Percentiles rank a stretch among this genome's conserved stretches.
phyloP scores from a whole-genome alignment of 2,888 invertebrate species.

The Heliconius charithonia region DNA sequence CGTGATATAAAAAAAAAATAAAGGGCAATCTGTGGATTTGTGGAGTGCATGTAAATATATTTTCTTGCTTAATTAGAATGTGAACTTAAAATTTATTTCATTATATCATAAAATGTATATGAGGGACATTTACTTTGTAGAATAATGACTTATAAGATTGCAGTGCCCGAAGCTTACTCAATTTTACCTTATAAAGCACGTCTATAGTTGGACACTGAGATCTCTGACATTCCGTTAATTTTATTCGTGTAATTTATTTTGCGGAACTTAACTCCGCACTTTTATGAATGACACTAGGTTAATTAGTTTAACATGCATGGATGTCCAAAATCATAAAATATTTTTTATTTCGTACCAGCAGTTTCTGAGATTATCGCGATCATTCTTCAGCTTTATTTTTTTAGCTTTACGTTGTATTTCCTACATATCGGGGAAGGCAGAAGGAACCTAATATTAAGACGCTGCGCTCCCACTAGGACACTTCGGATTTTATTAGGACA shows the following conservation, averaged over 20 bases:
- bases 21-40: no score
- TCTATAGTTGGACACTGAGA: background rate
- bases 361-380: no score
- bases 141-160: background rate
- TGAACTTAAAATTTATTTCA: background rate
- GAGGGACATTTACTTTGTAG: background rate
- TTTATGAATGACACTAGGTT: background rate
- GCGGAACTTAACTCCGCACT: background rate
- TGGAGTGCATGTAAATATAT: background rate
- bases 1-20: background rate
- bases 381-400: background rate
- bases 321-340: no score
- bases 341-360: no score
- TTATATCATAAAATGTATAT: slow-evolving; percentile 2
- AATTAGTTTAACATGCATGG: no score
- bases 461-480: no score
- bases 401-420: background rate
- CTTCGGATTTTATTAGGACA: no score
- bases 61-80: slow-evolving; percentile 13
- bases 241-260: background rate
- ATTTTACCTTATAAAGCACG: background rate
- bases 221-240: background rate
- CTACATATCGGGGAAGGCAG: background rate
- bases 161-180: background rate
- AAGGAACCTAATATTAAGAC: no score